phyloP scores from a whole-genome alignment of 2,797 vertebrate species.

The Diplodus sargus region DNA sequence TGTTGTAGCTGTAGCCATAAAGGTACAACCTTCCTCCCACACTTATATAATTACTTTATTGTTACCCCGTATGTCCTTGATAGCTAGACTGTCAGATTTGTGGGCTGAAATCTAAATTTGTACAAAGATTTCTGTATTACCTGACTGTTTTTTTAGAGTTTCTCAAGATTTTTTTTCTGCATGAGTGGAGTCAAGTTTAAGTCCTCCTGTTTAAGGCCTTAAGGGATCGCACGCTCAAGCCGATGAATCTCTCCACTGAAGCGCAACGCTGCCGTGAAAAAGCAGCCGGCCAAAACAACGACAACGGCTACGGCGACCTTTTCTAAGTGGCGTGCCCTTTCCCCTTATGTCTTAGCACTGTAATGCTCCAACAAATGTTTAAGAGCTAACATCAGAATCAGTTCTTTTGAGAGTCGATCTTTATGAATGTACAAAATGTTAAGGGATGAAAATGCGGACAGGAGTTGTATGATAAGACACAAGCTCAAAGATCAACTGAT shows the following conservation, averaged over 20 bases:
- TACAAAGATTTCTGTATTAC: not conserved
- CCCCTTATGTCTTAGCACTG: constrained; percentile 31
- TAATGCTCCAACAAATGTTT: constrained; percentile 28
- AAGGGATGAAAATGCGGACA: not conserved
- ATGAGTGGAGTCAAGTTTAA: constrained; percentile 14
- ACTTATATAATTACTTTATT: too few relatives aligned
- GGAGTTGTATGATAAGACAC: not conserved
- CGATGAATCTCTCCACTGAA: constrained; percentile 30
- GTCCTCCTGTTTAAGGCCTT: constrained; percentile 19
- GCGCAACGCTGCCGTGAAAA: not conserved
- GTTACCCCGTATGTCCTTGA: not conserved
- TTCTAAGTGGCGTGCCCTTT: constrained; percentile 49
- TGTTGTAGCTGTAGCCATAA: too few relatives aligned
- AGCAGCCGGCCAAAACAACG: constrained; percentile 32
- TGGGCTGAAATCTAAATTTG: not conserved
- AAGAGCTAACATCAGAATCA: constrained; percentile 14
- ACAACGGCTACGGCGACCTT: constrained; percentile 33
- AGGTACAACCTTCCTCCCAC: too few relatives aligned
- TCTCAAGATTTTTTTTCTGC: not conserved
- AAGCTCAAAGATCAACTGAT: not conserved
- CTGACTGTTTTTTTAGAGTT: not conserved
- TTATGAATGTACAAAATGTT: not conserved
- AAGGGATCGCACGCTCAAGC: constrained; percentile 30
- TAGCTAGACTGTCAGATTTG: too few relatives aligned
- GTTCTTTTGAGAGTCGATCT: constrained; percentile 8